phyloP scores from a whole-genome alignment of 2,888 invertebrate genomes.

The Cephalotes varians region DNA sequence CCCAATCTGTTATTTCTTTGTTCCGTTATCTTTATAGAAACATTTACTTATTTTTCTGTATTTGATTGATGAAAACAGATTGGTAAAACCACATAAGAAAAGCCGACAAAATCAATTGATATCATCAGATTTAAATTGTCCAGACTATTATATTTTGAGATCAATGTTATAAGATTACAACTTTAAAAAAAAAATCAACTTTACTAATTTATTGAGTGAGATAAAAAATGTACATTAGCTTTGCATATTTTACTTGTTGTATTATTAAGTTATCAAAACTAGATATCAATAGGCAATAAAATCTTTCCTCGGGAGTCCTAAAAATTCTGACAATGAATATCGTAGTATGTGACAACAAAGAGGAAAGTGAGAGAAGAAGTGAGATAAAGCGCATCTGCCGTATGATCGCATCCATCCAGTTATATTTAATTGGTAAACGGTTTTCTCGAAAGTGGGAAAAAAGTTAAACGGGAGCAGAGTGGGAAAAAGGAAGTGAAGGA shows the following conservation, averaged over 20 bases:
- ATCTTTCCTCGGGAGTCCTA: neutral
- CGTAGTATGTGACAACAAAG: slow-evolving; percentile 44
- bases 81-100: neutral
- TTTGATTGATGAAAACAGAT: neutral
- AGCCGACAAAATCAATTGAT: neutral
- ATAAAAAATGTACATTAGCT: neutral
- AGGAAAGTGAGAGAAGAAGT: slow-evolving; percentile 70
- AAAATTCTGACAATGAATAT: neutral
- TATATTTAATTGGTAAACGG: slow-evolving; percentile 74
- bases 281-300: neutral
- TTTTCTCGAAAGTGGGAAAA: slow-evolving; percentile 42
- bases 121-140: neutral
- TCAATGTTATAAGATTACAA: neutral
- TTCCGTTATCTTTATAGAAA: slow-evolving; percentile 36
- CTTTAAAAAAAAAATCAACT: neutral
- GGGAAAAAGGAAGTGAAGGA: slow-evolving; percentile 57
- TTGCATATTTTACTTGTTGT: neutral
- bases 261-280: neutral
- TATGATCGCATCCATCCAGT: slow-evolving; percentile 62
- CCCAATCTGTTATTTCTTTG: slow-evolving; percentile 30
- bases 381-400: slow-evolving; percentile 42
- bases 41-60: neutral
- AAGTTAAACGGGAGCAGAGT: slow-evolving; percentile 7
- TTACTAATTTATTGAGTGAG: neutral
- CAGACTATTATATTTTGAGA: neutral